Percentiles rank a stretch among this genome's conserved stretches.
These are phyloP conservation scores for Asobara japonica DNA, from an alignment of 1,140 invertebrate genomes.

Conservation along the genomic window DNA sequence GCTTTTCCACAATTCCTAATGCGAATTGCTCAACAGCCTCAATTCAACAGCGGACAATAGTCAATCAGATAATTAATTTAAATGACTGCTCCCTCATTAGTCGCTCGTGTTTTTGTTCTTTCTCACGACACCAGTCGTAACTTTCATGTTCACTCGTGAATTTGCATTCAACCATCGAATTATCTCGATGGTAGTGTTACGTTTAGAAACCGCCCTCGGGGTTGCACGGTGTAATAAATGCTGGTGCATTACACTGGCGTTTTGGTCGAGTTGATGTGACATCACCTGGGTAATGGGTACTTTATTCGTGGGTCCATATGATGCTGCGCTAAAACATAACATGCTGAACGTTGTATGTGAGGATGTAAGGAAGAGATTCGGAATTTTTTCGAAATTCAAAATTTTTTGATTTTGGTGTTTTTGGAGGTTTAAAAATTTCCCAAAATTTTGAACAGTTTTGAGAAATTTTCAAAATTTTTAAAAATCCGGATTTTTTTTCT, in stretches of 20 bases:
- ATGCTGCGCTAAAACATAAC: neutral
- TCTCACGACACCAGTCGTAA: constrained; percentile 29
- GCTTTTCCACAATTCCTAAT: too few relatives aligned
- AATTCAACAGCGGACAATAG: neutral
- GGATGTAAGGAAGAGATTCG: too few relatives aligned
- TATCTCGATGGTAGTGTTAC: constrained; percentile 22
- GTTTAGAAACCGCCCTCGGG: neutral
- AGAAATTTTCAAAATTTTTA: too few relatives aligned
- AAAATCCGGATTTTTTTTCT: too few relatives aligned
- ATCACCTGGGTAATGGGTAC: too few relatives aligned
- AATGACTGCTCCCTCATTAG: constrained; percentile 17
- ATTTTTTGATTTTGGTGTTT: too few relatives aligned
- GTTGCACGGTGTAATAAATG: neutral
- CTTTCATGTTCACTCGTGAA: constrained; percentile 24
- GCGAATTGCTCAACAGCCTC: too few relatives aligned
- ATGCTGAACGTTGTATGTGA: too few relatives aligned
- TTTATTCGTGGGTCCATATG: too few relatives aligned
- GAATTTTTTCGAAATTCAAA: too few relatives aligned
- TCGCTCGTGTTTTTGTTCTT: constrained; percentile 22
- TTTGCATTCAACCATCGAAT: constrained; percentile 29
- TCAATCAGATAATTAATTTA: constrained; percentile 1
- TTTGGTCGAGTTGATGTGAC: neutral
- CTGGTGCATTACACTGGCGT: neutral
- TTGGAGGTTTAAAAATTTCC: too few relatives aligned
- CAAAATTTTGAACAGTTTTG: too few relatives aligned